These are phyloP conservation scores for Leptinotarsa defecta DNA, from an alignment of 1,140 invertebrate species.

Conservation along the genomic window DNA sequence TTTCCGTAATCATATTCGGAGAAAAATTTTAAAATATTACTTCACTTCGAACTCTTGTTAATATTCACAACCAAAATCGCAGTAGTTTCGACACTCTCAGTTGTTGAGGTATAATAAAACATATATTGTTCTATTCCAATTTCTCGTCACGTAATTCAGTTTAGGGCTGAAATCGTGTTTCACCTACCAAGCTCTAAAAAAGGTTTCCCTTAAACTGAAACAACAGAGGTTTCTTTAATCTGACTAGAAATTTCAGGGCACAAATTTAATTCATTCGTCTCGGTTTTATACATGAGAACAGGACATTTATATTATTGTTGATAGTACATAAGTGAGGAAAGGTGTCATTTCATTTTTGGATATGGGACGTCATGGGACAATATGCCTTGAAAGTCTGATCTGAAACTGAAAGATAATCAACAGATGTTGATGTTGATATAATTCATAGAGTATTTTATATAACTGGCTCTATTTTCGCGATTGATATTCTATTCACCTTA, in stretches of 20 bases:
- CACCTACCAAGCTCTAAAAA: slow-evolving; percentile 29
- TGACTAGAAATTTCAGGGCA: not conserved
- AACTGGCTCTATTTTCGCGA: too few relatives aligned
- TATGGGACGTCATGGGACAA: too few relatives aligned
- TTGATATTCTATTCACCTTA: too few relatives aligned
- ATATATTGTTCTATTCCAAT: slow-evolving; percentile 13
- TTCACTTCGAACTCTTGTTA: too few relatives aligned
- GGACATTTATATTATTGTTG: too few relatives aligned
- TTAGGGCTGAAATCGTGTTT: slow-evolving; percentile 32
- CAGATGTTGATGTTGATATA: too few relatives aligned
- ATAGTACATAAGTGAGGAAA: too few relatives aligned
- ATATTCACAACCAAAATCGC: not conserved
- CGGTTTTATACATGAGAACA: too few relatives aligned
- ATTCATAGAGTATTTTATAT: too few relatives aligned
- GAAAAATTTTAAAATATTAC: slow-evolving; percentile 2
- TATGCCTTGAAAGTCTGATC: too few relatives aligned
- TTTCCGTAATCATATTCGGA: not conserved
- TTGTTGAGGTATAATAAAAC: not conserved
- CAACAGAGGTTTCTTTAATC: slow-evolving; percentile 21
- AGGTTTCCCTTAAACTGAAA: slow-evolving; percentile 27
- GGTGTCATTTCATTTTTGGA: too few relatives aligned
- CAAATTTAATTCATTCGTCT: not conserved
- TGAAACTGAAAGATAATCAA: too few relatives aligned
- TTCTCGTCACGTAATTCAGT: slow-evolving; percentile 31
- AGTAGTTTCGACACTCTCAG: not conserved